Evolutionary conservation across 2,888 invertebrate species (phyloP), one percentile per base, ranked within the genome.

Genomic region (Camponotus fellah): DNA sequence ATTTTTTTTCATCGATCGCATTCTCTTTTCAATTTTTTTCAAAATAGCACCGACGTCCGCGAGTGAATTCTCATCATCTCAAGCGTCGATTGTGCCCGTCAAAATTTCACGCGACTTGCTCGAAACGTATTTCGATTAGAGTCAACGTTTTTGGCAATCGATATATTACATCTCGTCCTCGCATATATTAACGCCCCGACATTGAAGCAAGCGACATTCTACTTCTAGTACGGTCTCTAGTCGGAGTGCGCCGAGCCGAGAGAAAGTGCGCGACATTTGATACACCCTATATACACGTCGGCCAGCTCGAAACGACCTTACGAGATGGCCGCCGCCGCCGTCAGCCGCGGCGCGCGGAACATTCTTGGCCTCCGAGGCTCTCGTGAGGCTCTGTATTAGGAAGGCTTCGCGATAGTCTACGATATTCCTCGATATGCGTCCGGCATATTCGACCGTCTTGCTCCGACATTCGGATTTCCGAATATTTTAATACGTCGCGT

Each of bases 271-370:
- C 71, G 71, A 80, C 46, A 80, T 80, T 80, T 71, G 71, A 80
- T 80, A 80, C 79, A 80, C 79, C 79, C 71, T 80, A 60, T 80
- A 80, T 71, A 80, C 49, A 53, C 79, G 71, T 80, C 60, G 79
- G 71, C 60, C 79, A 80, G 79, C 60, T 71, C 71, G 79, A 71
- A 79, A 79, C 79, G 79, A 79, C 71, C 79, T 79, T 79, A 79
- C 79, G 60, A 71, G 60, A 71, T 79, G 71, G 71, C 79, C 71
- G 79, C 71, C 79, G 60, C 56, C 40, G 65, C 40, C 65, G 60
- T 37, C 34, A 26, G 21, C 62, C 37, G 56, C 17, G 34, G 66
- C 32, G 58, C 79, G 58, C 60, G 71, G 34, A 46, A 46, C 79
- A 80, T 80, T 80, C 71, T 80, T 71, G 46, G 79, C 60, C 60